A percentile compares a stretch with the other conserved stretches of the same genome.
phyloP scores from a whole-genome alignment of 2,113 vertebrate genomes.

The Phycodurus eques region DNA sequence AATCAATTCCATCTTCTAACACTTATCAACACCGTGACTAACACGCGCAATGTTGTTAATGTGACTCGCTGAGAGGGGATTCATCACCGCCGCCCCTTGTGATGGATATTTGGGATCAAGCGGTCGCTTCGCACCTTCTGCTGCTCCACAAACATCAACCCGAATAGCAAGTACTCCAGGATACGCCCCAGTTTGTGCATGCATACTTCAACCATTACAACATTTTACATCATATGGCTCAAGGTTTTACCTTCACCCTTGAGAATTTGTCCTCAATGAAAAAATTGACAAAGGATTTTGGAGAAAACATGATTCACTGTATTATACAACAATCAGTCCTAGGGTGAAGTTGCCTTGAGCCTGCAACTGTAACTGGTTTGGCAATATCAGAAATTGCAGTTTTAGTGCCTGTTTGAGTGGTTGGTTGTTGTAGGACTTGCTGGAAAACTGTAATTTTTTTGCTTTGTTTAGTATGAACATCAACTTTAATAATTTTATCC shows the following conservation, averaged over 20 bases:
- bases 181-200: not conserved
- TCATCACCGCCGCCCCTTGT: not conserved
- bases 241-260: not conserved
- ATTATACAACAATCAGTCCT: not conserved
- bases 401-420: not conserved
- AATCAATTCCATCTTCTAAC: not conserved
- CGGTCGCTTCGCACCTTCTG: not conserved
- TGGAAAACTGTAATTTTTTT: too few species aligned
- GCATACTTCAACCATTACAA: not conserved
- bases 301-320: not conserved
- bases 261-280: not conserved
- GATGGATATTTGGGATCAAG: not conserved
- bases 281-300: not conserved
- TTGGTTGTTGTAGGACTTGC: too few species aligned
- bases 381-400: not conserved
- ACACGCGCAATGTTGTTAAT: not conserved
- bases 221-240: not conserved
- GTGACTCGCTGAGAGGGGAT: not conserved
- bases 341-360: not conserved
- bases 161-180: not conserved
- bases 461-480: too few species aligned
- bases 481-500: too few species aligned
- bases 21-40: not conserved
- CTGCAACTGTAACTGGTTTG: not conserved
- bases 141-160: constrained; percentile 1